Conservation (phyloP, 1,140 invertebrate species). For the Vollenhovia emeryi region DNA sequence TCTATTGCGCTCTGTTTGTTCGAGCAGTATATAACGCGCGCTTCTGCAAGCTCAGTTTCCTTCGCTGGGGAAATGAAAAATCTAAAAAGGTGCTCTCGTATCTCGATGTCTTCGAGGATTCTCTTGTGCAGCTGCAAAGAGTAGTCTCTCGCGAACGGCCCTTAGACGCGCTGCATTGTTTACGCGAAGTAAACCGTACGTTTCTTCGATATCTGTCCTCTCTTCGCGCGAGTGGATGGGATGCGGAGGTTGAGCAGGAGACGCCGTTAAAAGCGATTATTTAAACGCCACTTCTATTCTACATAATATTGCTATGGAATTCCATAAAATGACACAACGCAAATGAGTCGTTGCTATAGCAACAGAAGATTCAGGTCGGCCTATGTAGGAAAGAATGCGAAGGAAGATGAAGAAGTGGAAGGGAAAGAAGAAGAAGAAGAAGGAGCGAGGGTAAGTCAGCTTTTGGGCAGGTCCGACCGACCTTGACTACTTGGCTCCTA, state of each 20-base stretch:
- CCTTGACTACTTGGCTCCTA: slow-evolving; percentile 77
- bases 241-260: background rate
- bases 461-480: slow-evolving; percentile 74
- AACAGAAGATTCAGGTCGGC: slow-evolving; percentile 18
- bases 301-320: background rate
- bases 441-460: slow-evolving; percentile 67
- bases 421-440: slow-evolving; percentile 37
- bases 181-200: slow-evolving; percentile 24
- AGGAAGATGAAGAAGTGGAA: slow-evolving; percentile 19
- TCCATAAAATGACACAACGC: background rate
- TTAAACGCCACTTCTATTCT: background rate
- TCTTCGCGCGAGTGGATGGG: background rate
- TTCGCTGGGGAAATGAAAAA: slow-evolving; percentile 3
- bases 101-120: background rate
- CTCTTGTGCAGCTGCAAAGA: background rate
- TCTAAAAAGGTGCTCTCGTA: slow-evolving; percentile 2
- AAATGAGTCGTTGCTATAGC: slow-evolving; percentile 35
- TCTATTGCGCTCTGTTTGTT: slow-evolving; percentile 3
- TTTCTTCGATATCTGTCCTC: background rate
- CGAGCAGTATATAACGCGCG: background rate
- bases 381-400: background rate
- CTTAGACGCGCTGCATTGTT: slow-evolving; percentile 26
- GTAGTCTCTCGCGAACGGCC: background rate
- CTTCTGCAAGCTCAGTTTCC: background rate
- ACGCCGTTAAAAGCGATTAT: slow-evolving; percentile 18